Evolutionary conservation across 2,113 vertebrate genomes (phyloP), one percentile per base, ranked within the genome.

Genomic region (Hemiscyllium ocellatum): DNA sequence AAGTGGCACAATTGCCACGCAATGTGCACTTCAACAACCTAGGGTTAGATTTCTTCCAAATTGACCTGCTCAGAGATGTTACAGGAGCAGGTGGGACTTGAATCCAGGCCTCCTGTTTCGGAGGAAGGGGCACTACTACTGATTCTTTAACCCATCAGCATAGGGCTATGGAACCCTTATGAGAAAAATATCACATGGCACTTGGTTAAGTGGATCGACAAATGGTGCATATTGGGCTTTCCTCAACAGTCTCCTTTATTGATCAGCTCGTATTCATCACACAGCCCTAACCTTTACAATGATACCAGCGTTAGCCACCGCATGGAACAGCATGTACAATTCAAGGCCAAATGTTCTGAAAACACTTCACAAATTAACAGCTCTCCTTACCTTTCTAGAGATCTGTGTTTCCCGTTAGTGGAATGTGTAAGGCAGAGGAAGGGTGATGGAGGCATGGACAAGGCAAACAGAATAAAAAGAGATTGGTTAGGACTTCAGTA

Each of bases 311-410:
- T 8, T 56, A 42, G 19, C 37, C 29, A 29, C 7, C 56, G 56
- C 56, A 61, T 61, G 56, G 56, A 47, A 95, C 12, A 50, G 47
- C n/a, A 72, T 42, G 15, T 56, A 42, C 68, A 72, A 70, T 42
- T 20, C 2, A 12, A 70, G 15, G 50, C 12, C 68, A 94, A 94
- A 4, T 20, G 24, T 69, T 69, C 37, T 37, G 50, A 93, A 66
- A 37, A 66, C 5, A 68, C 89, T 66, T 93, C 2, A 68, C 5
- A 66, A 66, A 66, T 6, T 22, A 66, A 47, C 17, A 68, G 65
- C 33, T 93, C 65, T 93, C 56, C 98, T 97, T 98, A 98, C 98
- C 98, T 98, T 98, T 98, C 98, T 96, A 98, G 98, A 97, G 97
- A 98, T 97, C 98, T 98, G 97, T 96, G 97, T 97, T 97, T 96